Percentiles rank a stretch among this genome's conserved stretches.
These are phyloP conservation scores for Dexiosoma caninum DNA, from an alignment of 2,888 invertebrate species.

Conservation along the genomic window DNA sequence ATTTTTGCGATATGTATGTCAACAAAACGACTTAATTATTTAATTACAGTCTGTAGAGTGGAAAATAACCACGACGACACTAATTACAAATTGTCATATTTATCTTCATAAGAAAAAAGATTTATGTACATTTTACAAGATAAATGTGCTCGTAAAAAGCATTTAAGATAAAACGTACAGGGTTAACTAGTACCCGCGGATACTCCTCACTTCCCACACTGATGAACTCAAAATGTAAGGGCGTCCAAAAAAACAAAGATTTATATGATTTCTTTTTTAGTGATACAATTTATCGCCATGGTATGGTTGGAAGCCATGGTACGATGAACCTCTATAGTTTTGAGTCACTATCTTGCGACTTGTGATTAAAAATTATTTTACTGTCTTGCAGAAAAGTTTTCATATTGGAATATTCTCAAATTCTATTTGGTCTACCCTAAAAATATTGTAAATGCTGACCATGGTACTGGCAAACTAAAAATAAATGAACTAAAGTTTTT, in stretches of 20 bases:
- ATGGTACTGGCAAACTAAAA: slow-evolving; percentile 3
- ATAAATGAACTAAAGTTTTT: not conserved
- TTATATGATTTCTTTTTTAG: too few relatives aligned
- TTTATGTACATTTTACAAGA: not conserved
- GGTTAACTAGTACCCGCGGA: too few relatives aligned
- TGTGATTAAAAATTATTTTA: too few relatives aligned
- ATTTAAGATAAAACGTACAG: too few relatives aligned
- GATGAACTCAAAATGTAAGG: not conserved
- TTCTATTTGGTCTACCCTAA: slow-evolving; percentile 14
- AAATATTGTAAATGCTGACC: not conserved
- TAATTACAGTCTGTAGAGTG: not conserved
- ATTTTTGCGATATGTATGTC: too few relatives aligned
- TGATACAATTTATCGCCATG: too few relatives aligned
- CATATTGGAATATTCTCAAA: too few relatives aligned
- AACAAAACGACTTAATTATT: not conserved
- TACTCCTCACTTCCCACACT: too few relatives aligned
- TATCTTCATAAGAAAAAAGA: not conserved
- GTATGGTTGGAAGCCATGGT: too few relatives aligned
- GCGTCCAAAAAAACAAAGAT: not conserved
- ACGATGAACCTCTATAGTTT: too few relatives aligned
- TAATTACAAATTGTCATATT: not conserved
- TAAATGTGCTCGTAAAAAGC: not conserved
- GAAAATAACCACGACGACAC: not conserved
- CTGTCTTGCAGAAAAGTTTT: too few relatives aligned
- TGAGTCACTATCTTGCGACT: too few relatives aligned